A percentile compares a stretch with the other conserved stretches of the same genome.
phyloP scores from a whole-genome alignment of 2,113 vertebrate genomes.

The Pelvicachromis taeniatus region DNA sequence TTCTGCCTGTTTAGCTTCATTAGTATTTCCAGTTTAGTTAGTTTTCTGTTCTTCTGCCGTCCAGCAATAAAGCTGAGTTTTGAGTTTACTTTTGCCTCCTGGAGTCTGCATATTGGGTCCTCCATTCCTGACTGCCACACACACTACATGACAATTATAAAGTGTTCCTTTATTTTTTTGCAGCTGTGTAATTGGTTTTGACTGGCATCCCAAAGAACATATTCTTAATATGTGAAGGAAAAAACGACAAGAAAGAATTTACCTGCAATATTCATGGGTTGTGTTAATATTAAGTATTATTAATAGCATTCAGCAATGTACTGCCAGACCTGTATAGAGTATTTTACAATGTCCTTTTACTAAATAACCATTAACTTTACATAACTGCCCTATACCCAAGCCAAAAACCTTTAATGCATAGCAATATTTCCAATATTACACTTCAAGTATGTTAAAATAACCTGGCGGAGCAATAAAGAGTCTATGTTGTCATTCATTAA shows the following conservation, averaged over 20 bases:
- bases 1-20: too few relatives aligned
- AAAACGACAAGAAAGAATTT: neutral
- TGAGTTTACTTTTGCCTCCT: too few relatives aligned
- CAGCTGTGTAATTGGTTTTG: neutral
- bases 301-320: neutral
- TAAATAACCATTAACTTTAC: neutral
- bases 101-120: too few relatives aligned
- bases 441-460: neutral
- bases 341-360: neutral
- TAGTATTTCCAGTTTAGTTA: too few relatives aligned
- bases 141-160: too few relatives aligned
- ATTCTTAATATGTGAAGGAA: neutral
- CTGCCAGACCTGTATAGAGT: neutral
- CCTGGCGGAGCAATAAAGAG: neutral
- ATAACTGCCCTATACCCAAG: neutral
- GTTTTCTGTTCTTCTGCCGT: too few relatives aligned
- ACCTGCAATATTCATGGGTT: neutral
- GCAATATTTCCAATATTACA: neutral
- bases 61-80: too few relatives aligned
- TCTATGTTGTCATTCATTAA: neutral
- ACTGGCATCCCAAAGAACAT: neutral
- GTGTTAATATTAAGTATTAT: neutral
- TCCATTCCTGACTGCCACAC: too few relatives aligned
- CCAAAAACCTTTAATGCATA: neutral
- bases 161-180: slow-evolving; percentile 4